phyloP scores from a whole-genome alignment of 1,140 invertebrate genomes.

The Scaptodrosophila lebanonensis region DNA sequence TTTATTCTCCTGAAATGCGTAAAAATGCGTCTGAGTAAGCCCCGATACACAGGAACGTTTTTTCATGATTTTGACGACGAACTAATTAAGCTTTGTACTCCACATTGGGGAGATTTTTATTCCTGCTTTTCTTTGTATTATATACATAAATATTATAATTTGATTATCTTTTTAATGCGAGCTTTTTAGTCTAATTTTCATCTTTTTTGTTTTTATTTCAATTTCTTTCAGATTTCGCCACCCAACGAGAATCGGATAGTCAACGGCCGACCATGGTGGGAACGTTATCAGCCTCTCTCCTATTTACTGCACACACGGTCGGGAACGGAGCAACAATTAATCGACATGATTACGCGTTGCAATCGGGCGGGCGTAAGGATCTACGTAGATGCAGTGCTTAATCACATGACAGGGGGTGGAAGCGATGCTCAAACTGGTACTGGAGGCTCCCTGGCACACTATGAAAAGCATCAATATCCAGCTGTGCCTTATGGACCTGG shows the following conservation, averaged over 20 bases:
- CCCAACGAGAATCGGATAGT: constrained; percentile 76
- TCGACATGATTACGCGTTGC: constrained; percentile 86
- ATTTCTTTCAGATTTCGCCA: constrained; percentile 79
- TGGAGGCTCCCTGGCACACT: constrained; percentile 78
- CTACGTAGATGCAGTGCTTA: constrained; percentile 86
- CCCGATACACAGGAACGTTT: too few relatives aligned
- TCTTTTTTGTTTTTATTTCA: neutral
- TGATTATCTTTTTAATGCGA: too few relatives aligned
- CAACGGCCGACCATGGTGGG: constrained; percentile 85
- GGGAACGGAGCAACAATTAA: constrained; percentile 85
- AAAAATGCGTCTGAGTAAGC: too few relatives aligned
- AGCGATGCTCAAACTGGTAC: constrained; percentile 78
- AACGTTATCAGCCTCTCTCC: constrained; percentile 92
- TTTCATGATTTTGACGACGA: too few relatives aligned
- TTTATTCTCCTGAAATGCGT: too few relatives aligned
- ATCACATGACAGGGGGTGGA: constrained; percentile 83
- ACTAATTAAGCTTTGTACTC: too few relatives aligned
- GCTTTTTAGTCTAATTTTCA: too few relatives aligned
- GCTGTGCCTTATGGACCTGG: constrained; percentile 77
- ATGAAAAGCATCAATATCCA: constrained; percentile 75
- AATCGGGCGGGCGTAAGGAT: constrained; percentile 86
- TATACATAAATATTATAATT: too few relatives aligned
- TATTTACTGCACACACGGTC: constrained; percentile 87
- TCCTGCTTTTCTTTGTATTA: too few relatives aligned
- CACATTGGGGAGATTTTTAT: too few relatives aligned